Conservation (phyloP, 2,888 invertebrate species). For the Hemistola chrysoprasaria region DNA sequence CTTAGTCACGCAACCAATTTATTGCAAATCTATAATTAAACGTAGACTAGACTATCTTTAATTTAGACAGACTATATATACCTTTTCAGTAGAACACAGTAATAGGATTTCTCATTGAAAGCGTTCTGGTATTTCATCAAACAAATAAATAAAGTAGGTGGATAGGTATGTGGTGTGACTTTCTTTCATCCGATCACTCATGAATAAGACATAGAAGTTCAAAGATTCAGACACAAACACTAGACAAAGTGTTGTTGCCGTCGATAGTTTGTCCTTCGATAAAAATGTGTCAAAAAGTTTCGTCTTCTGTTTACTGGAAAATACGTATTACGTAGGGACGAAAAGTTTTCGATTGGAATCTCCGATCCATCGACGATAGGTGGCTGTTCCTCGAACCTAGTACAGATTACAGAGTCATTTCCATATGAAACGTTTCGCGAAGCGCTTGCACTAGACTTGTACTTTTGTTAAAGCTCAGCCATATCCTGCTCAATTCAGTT, state of each 20-base stretch:
- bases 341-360: slow-evolving; percentile 55
- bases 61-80: no score
- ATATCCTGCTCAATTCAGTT: slow-evolving; percentile 52
- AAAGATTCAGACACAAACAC: slow-evolving; percentile 30
- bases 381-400: slow-evolving; percentile 58
- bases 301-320: slow-evolving; percentile 48
- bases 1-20: no score
- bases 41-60: no score
- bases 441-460: slow-evolving; percentile 65
- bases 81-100: no score
- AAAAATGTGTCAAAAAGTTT: slow-evolving; percentile 44
- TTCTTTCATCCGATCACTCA: slow-evolving; percentile 25
- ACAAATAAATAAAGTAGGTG: slow-evolving; percentile 11
- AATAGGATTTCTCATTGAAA: background rate
- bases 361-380: slow-evolving; percentile 65
- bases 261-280: slow-evolving; percentile 38
- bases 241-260: slow-evolving; percentile 36
- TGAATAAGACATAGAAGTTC: slow-evolving; percentile 31
- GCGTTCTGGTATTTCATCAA: background rate
- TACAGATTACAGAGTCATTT: slow-evolving; percentile 73
- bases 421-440: slow-evolving; percentile 76
- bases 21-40: no score
- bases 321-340: slow-evolving; percentile 45
- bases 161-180: slow-evolving; percentile 7
- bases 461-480: slow-evolving; percentile 53